Conservation (phyloP, 2,113 vertebrate species). For the Mesembrinibis cayennensis region DNA sequence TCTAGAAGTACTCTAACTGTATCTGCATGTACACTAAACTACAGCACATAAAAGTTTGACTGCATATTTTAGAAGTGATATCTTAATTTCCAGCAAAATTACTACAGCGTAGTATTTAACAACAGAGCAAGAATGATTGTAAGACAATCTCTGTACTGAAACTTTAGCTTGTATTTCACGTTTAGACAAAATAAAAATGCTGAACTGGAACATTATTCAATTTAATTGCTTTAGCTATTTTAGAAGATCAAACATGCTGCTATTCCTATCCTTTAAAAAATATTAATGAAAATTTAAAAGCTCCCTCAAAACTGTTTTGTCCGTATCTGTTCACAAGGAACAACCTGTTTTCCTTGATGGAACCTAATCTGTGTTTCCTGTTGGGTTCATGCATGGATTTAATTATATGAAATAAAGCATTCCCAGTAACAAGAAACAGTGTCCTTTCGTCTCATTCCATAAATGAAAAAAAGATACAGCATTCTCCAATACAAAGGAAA, state of each 20-base stretch:
- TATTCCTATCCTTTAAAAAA: not conserved
- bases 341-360: conserved; percentile 7
- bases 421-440: conserved; percentile 17
- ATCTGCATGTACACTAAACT: not conserved
- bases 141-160: not conserved
- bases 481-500: not conserved
- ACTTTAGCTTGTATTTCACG: not conserved
- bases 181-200: not conserved
- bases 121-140: not conserved
- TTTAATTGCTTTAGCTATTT: not conserved
- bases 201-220: not conserved
- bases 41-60: not conserved
- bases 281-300: conserved; percentile 23
- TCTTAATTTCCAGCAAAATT: not conserved
- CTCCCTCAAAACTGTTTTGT: conserved; percentile 33
- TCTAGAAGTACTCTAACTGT: not conserved
- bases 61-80: not conserved
- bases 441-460: conserved; percentile 2
- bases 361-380: conserved; percentile 20
- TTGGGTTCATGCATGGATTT: conserved; percentile 31
- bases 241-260: not conserved
- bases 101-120: not conserved
- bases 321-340: conserved; percentile 34
- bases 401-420: conserved; percentile 60
- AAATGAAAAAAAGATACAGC: not conserved